Percentiles rank a stretch among this genome's conserved stretches.
phyloP scores from a whole-genome alignment of 2,888 invertebrate genomes.

The Cheilosia grossa region DNA sequence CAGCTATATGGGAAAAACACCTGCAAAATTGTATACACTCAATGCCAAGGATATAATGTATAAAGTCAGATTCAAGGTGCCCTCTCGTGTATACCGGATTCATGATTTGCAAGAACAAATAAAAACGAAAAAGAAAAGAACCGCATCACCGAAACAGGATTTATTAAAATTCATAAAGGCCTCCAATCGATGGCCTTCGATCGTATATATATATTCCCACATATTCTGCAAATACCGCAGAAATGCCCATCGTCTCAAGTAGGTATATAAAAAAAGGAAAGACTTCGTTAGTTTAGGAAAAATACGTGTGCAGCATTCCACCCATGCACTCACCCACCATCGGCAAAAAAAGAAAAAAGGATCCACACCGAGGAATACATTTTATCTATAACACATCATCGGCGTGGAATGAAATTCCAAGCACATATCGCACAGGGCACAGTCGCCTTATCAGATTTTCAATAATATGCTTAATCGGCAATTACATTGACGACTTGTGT shows the following conservation, averaged over 20 bases:
- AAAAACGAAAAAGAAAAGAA: background rate
- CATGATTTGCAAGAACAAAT: background rate
- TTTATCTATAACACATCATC: constrained; percentile 30
- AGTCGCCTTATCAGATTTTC: constrained; percentile 64
- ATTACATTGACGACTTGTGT: constrained; percentile 67
- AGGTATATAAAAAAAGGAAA: too few relatives aligned
- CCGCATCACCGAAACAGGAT: background rate
- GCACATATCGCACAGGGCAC: constrained; percentile 59
- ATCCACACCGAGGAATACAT: background rate
- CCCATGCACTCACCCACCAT: background rate
- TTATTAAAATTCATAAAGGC: constrained; percentile 70
- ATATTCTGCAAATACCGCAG: background rate
- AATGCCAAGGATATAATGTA: constrained; percentile 21
- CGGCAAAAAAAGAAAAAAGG: background rate
- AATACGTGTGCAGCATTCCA: constrained; percentile 49
- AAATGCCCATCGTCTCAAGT: background rate
- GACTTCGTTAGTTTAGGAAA: background rate
- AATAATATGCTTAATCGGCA: constrained; percentile 72
- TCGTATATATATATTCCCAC: constrained; percentile 6
- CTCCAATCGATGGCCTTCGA: constrained; percentile 46
- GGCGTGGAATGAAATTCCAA: constrained; percentile 54
- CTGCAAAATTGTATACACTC: background rate
- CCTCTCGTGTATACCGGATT: background rate
- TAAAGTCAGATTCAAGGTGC: constrained; percentile 5
- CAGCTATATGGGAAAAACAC: background rate